phyloP scores from a whole-genome alignment of 2,888 invertebrate genomes.

The Notodonta ziczac region DNA sequence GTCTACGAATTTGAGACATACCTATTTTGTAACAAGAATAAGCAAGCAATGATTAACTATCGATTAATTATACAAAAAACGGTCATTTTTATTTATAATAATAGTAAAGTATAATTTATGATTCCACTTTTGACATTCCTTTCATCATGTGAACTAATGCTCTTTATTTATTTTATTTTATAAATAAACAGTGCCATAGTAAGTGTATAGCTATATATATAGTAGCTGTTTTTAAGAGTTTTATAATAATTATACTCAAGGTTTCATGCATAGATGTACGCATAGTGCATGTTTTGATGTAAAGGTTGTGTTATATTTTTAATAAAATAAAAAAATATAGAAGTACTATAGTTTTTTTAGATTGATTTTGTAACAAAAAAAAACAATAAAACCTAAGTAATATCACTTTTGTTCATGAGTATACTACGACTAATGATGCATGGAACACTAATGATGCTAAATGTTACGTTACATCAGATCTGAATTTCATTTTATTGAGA shows the following conservation, averaged over 20 bases:
- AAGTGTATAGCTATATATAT: slow-evolving; percentile 34
- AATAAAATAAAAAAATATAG: slow-evolving; percentile 11
- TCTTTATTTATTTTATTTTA: slow-evolving; percentile 38
- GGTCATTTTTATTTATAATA: slow-evolving; percentile 28
- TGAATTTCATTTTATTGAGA: slow-evolving; percentile 14
- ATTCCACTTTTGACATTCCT: slow-evolving; percentile 39
- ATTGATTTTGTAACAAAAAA: not conserved
- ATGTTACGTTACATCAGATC: not conserved
- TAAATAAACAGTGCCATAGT: slow-evolving; percentile 60
- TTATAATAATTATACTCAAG: slow-evolving; percentile 31
- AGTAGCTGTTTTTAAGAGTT: slow-evolving; percentile 41
- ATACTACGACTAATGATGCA: slow-evolving; percentile 14
- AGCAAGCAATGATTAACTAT: slow-evolving; percentile 30
- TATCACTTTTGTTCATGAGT: not conserved
- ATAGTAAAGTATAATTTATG: slow-evolving; percentile 34
- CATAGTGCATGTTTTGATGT: too few relatives aligned
- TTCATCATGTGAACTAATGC: slow-evolving; percentile 28
- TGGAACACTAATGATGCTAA: slow-evolving; percentile 19
- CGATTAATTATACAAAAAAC: slow-evolving; percentile 16
- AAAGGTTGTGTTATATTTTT: slow-evolving; percentile 21
- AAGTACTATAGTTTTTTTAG: not conserved
- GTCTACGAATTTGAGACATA: slow-evolving; percentile 26
- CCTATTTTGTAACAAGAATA: slow-evolving; percentile 19
- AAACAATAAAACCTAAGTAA: not conserved
- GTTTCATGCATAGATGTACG: slow-evolving; percentile 24